Evolutionary conservation across 2,888 invertebrate species (phyloP).

Genomic region (Iselma pallidipennis): DNA sequence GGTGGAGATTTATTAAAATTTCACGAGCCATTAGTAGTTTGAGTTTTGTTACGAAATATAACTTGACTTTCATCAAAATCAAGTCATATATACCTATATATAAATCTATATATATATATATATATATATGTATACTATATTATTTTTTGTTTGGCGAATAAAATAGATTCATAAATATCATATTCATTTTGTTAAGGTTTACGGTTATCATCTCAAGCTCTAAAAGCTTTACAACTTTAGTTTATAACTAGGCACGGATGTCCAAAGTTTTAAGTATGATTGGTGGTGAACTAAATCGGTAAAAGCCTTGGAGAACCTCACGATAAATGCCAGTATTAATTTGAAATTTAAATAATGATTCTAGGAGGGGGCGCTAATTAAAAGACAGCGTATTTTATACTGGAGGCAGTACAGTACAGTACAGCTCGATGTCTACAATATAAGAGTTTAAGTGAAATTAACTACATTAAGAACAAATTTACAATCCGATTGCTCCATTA

Average conservation of each 20-base stretch:
- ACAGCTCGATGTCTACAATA: too few species aligned
- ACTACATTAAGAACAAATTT: too few species aligned
- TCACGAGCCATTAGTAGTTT: slow-evolving; percentile 20
- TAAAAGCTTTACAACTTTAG: slow-evolving; percentile 19
- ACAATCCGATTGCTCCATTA: too few species aligned
- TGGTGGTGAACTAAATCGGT: slow-evolving; percentile 15
- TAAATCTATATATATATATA: slow-evolving; percentile 16
- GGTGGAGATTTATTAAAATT: slow-evolving; percentile 18
- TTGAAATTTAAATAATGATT: slow-evolving; percentile 14
- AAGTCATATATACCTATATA: neutral
- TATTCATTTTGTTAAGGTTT: slow-evolving; percentile 10
- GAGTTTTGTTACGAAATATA: slow-evolving; percentile 13
- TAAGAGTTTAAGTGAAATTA: too few species aligned
- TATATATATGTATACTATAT: too few species aligned
- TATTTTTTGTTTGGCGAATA: too few species aligned
- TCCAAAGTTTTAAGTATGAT: slow-evolving; percentile 21
- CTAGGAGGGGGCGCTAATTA: neutral
- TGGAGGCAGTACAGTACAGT: too few species aligned
- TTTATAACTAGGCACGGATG: slow-evolving; percentile 10
- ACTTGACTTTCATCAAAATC: slow-evolving; percentile 4
- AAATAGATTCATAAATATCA: neutral
- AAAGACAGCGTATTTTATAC: neutral
- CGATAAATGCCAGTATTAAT: slow-evolving; percentile 14
- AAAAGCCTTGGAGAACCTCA: slow-evolving; percentile 5
- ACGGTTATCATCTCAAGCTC: slow-evolving; percentile 14